Percentiles rank a stretch among this genome's conserved stretches.
Evolutionary conservation across 2,113 vertebrate species (phyloP).

Genomic region (Aphyosemion australe): DNA sequence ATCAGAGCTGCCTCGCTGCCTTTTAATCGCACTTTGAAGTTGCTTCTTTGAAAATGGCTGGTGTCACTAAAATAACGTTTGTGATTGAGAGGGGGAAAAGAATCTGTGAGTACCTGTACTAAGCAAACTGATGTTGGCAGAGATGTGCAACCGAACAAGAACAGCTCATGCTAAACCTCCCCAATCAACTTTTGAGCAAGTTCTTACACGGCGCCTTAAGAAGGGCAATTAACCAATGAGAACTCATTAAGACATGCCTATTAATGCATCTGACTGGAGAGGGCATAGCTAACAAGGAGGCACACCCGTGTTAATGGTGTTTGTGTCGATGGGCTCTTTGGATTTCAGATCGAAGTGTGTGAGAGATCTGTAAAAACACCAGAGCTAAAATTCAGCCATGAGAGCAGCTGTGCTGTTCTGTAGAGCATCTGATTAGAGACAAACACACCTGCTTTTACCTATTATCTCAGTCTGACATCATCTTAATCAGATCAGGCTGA

Average conservation of each 20-base stretch:
- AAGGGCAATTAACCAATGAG: constrained; percentile 73
- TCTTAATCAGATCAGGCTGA: constrained; percentile 38
- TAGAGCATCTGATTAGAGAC: constrained; percentile 55
- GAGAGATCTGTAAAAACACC: constrained; percentile 38
- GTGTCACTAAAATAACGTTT: constrained; percentile 64
- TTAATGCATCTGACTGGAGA: constrained; percentile 69
- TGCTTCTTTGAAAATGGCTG: constrained; percentile 63
- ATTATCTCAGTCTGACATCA: constrained; percentile 49
- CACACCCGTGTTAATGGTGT: constrained; percentile 53
- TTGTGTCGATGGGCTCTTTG: constrained; percentile 53
- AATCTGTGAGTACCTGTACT: constrained; percentile 25
- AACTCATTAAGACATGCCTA: constrained; percentile 75
- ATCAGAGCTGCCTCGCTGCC: constrained; percentile 64
- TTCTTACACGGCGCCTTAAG: constrained; percentile 57
- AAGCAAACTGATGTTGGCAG: constrained; percentile 17
- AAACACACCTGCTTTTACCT: constrained; percentile 29
- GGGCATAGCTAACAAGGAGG: constrained; percentile 62
- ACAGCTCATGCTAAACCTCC: background rate
- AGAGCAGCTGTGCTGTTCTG: constrained; percentile 45
- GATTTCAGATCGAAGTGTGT: constrained; percentile 54
- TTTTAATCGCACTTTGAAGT: constrained; percentile 75
- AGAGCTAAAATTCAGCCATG: constrained; percentile 24
- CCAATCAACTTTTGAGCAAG: constrained; percentile 59
- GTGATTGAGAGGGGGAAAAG: constrained; percentile 13
- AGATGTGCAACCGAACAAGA: constrained; percentile 1